phyloP scores from a whole-genome alignment of 2,888 invertebrate genomes.

The Ditula angustiorana region DNA sequence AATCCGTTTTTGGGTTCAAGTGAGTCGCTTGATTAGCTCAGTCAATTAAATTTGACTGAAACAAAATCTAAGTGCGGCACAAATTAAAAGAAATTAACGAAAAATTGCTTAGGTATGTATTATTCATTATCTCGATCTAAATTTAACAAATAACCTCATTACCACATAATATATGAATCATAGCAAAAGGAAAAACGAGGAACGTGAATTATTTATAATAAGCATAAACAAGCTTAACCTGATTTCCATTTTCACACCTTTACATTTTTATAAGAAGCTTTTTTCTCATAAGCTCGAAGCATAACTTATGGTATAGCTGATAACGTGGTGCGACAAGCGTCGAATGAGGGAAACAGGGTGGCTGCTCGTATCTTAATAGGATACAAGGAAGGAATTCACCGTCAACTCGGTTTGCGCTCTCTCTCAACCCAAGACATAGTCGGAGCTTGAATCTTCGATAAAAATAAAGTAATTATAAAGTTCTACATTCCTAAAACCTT shows the following conservation, averaged over 20 bases:
- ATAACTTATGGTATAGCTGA: conserved; percentile 15
- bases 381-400: neutral
- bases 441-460: no score
- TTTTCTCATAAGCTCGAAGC: conserved; percentile 3
- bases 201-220: neutral
- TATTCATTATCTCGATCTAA: no score
- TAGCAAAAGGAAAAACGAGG: neutral
- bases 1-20: no score
- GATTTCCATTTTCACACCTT: conserved; percentile 3
- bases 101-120: no score
- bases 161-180: neutral
- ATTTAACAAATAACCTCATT: neutral
- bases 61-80: neutral
- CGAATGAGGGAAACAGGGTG: neutral
- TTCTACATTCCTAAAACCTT: no score
- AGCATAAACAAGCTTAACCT: neutral
- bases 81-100: neutral
- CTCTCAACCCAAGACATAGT: neutral
- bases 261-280: neutral
- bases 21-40: no score
- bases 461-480: no score
- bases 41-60: no score
- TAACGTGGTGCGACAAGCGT: conserved; percentile 16
- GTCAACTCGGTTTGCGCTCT: neutral
- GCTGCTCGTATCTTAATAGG: conserved; percentile 25